Evolutionary conservation across 2,113 vertebrate genomes (phyloP).

Genomic region (Epinephelus fuscoguttatus): DNA sequence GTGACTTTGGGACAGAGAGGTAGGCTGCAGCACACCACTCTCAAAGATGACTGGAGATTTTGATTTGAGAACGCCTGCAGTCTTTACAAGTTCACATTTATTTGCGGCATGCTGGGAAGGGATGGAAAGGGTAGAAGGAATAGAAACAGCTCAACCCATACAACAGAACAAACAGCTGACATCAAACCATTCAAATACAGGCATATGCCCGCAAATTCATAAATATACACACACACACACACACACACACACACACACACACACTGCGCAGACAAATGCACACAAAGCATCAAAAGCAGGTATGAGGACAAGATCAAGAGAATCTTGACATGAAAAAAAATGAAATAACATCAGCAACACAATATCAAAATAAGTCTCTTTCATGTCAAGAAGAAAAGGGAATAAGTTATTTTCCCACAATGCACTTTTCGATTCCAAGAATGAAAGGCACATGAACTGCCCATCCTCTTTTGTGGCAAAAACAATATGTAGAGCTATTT

Average conservation of each 20-base stretch:
- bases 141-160: constrained; percentile 5
- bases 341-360: constrained; percentile 34
- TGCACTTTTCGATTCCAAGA: constrained; percentile 42
- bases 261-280: constrained; percentile 14
- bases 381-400: constrained; percentile 63
- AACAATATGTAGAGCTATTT: constrained; percentile 50
- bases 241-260: not conserved
- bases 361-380: constrained; percentile 62
- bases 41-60: constrained; percentile 21
- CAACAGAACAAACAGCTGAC: constrained; percentile 44
- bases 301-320: constrained; percentile 70
- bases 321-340: constrained; percentile 37
- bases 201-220: constrained; percentile 13
- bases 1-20: constrained; percentile 23
- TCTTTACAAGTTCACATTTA: constrained; percentile 37
- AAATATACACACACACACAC: not conserved
- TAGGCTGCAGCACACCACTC: not conserved
- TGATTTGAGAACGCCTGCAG: constrained; percentile 13
- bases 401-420: constrained; percentile 56
- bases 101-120: not conserved
- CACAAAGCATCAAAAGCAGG: constrained; percentile 59
- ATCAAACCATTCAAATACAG: constrained; percentile 51
- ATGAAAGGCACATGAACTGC: constrained; percentile 40
- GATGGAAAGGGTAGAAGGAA: constrained; percentile 19
- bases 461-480: constrained; percentile 26